Evolutionary conservation across 2,797 vertebrate genomes (phyloP), one percentile per base, ranked within the genome.

Genomic region (Percopsis omiscomaycus): DNA sequence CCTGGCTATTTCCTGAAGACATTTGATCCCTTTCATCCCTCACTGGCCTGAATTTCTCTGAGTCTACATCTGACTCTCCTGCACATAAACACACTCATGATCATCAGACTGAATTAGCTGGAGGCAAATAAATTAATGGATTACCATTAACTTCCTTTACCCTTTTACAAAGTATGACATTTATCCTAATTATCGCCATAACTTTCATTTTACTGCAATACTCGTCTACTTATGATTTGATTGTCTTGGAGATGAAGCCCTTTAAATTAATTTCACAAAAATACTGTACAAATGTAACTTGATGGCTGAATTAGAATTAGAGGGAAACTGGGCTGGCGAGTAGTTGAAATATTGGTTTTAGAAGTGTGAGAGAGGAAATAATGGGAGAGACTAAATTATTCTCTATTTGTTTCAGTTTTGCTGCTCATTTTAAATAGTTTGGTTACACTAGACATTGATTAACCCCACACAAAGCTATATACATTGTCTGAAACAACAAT

Each of bases 391-490:
- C 49, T 51, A 8, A 22, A 51, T 15, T 3, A 28, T 30, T 32
- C 30, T 53, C 53, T 1, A 67, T 72, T 52, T n/a, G 27, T 59
- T 73, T 65, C 10, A 45, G 28, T 74, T 78, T 28, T 42, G 58
- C 22, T 52, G 16, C 42, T 56, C n/a, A 58, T 53, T 12, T 54
- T 45, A 0, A 37, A 56, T 47, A 3, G 37, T 58, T 54, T 61
- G 29, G 1, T 59, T 44, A 50, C 60, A 50, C 27, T 30, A 1
- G 9, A 5, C 32, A 69, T 66, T 52, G 47, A 68, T 66, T 66
- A 53, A 12, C 4, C 59, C 44, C 14, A 71, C 8, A 79, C 47
- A 71, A 60, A 72, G 50, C 37, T 67, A 44, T 67, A 44, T 68
- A 64, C 2, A 69, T 73, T 70, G 5, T 54, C 14, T 51, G 8